Percentiles rank a stretch among this genome's conserved stretches.
These are phyloP conservation scores for Tryphoninae sp. DNA, from an alignment of 2,888 invertebrate genomes.

Conservation along the genomic window DNA sequence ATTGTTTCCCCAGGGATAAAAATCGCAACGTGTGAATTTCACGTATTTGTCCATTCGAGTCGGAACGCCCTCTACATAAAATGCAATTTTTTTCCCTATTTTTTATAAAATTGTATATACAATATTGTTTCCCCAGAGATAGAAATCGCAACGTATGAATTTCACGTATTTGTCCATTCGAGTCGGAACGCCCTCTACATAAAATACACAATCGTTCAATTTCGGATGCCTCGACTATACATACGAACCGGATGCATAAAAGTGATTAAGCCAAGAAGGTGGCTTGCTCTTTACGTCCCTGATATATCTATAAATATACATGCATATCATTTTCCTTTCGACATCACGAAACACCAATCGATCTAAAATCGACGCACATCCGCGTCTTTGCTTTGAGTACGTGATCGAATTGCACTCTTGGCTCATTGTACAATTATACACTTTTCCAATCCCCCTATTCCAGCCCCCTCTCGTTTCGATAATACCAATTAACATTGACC, in stretches of 20 bases:
- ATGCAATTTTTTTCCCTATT: no score
- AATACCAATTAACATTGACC: slow-evolving; percentile 27
- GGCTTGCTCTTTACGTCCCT: slow-evolving; percentile 18
- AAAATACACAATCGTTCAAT: background rate
- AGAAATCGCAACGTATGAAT: no score
- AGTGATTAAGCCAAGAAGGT: slow-evolving; percentile 45
- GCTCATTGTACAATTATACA: slow-evolving; percentile 29
- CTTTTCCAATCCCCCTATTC: background rate
- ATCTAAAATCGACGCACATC: slow-evolving; percentile 41
- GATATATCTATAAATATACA: background rate
- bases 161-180: no score
- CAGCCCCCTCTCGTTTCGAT: background rate
- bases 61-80: no score
- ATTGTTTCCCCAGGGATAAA: no score
- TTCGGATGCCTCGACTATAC: background rate
- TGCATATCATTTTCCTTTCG: background rate
- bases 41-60: no score
- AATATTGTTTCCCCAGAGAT: no score
- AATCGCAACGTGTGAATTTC: no score
- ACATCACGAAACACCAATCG: slow-evolving; percentile 44
- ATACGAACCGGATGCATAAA: slow-evolving; percentile 30
- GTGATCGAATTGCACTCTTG: slow-evolving; percentile 49
- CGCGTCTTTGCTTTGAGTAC: slow-evolving; percentile 43
- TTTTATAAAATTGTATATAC: no score
- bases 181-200: no score